Evolutionary conservation across 1,140 invertebrate species (phyloP).

Genomic region (Drosophila insularis): DNA sequence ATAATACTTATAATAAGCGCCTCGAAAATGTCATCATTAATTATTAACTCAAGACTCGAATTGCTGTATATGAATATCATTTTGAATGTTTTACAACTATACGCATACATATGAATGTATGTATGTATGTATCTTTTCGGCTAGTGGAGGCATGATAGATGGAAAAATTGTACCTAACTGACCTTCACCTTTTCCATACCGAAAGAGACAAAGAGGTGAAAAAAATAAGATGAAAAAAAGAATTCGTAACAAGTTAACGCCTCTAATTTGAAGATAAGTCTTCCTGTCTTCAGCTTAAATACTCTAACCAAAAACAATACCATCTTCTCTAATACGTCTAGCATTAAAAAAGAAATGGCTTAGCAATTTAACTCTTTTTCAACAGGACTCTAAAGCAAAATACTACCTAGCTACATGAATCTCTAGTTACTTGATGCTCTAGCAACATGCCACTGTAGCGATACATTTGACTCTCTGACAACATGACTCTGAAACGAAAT

Average conservation of each 20-base stretch:
- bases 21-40: constrained; percentile 67
- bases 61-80: not conserved
- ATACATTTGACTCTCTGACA: too few relatives aligned
- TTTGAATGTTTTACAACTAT: constrained; percentile 20
- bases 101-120: not conserved
- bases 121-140: constrained; percentile 8
- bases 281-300: constrained; percentile 27
- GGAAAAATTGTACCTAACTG: constrained; percentile 30
- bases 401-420: too few relatives aligned
- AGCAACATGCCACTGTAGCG: too few relatives aligned
- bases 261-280: constrained; percentile 44
- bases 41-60: constrained; percentile 39
- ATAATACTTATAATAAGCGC: constrained; percentile 61
- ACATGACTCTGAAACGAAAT: too few relatives aligned
- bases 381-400: too few relatives aligned
- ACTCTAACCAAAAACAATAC: not conserved
- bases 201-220: constrained; percentile 30
- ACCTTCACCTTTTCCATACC: constrained; percentile 56
- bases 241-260: constrained; percentile 61
- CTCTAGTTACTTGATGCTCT: too few relatives aligned
- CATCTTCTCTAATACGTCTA: not conserved
- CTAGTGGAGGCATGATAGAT: constrained; percentile 30
- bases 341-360: too few relatives aligned
- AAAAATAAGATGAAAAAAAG: constrained; percentile 41
- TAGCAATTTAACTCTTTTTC: too few relatives aligned